Conservation (phyloP, 37 sponge, comb jelly and placozoan species). For the Agelas oroides region DNA sequence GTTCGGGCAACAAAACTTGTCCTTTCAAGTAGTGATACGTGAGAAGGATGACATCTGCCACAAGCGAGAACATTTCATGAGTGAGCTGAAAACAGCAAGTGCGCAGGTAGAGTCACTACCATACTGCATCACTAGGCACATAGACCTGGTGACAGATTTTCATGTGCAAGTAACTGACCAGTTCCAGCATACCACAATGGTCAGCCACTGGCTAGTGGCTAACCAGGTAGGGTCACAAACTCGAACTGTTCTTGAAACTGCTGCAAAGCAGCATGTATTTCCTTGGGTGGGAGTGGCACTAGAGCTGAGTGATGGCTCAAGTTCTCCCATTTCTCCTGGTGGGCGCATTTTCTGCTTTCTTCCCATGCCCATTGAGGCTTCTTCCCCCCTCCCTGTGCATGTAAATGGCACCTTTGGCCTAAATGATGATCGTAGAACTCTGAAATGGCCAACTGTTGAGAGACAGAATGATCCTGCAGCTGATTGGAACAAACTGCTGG, state of each 20-base stretch:
- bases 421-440: conserved; percentile 48
- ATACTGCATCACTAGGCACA: neutral
- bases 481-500: conserved; percentile 68
- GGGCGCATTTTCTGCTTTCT: conserved; percentile 79
- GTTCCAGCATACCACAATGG: too few relatives aligned
- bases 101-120: neutral
- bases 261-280: conserved; percentile 9
- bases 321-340: too few relatives aligned
- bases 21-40: neutral
- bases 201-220: neutral
- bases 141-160: neutral
- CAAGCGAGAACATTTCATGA: neutral
- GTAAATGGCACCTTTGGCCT: conserved; percentile 82
- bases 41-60: neutral
- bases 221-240: neutral
- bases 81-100: neutral
- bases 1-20: neutral
- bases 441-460: conserved; percentile 66
- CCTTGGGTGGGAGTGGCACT: conserved; percentile 10
- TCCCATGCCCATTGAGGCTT: conserved; percentile 64
- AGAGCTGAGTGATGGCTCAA: neutral
- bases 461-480: conserved; percentile 54
- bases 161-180: neutral
- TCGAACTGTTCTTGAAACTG: neutral
- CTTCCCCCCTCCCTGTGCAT: conserved; percentile 55